These are phyloP conservation scores for Megaleporinus macrocephalus DNA, from an alignment of 2,113 vertebrate genomes.

Conservation along the genomic window DNA sequence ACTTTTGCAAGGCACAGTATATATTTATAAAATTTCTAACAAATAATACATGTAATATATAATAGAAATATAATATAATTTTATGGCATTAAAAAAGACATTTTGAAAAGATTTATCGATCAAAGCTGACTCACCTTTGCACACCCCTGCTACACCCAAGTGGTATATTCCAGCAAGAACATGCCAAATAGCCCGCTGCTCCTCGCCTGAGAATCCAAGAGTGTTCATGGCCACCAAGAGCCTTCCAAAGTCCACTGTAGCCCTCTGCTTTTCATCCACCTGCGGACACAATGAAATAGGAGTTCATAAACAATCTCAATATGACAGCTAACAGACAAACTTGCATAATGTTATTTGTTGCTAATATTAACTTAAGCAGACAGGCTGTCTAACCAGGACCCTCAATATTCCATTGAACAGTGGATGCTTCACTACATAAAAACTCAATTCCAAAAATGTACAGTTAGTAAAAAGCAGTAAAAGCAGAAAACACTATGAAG, in stretches of 20 bases:
- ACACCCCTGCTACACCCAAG: conserved; percentile 88
- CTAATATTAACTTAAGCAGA: too few species aligned
- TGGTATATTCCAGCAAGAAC: conserved; percentile 91
- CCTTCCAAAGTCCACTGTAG: conserved; percentile 79
- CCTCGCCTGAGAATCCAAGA: conserved; percentile 78
- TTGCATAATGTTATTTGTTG: neutral
- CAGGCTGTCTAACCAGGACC: too few species aligned
- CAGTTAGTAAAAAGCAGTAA: too few species aligned
- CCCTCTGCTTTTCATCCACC: conserved; percentile 93
- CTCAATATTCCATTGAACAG: too few species aligned
- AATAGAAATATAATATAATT: too few species aligned
- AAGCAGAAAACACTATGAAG: too few species aligned
- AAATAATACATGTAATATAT: too few species aligned
- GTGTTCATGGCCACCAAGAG: conserved; percentile 87
- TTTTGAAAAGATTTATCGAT: neutral
- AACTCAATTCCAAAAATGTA: too few species aligned
- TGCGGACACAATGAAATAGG: conserved; percentile 57
- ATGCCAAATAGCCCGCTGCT: conserved; percentile 89
- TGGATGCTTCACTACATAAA: too few species aligned
- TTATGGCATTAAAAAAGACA: neutral
- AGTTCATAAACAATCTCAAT: neutral
- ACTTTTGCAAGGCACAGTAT: too few species aligned
- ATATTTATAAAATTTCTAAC: too few species aligned
- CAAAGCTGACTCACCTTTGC: conserved; percentile 82
- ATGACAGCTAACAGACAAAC: neutral